phyloP scores from a whole-genome alignment of 2,797 vertebrate species.

The Gymnoscopelus microlampas region DNA sequence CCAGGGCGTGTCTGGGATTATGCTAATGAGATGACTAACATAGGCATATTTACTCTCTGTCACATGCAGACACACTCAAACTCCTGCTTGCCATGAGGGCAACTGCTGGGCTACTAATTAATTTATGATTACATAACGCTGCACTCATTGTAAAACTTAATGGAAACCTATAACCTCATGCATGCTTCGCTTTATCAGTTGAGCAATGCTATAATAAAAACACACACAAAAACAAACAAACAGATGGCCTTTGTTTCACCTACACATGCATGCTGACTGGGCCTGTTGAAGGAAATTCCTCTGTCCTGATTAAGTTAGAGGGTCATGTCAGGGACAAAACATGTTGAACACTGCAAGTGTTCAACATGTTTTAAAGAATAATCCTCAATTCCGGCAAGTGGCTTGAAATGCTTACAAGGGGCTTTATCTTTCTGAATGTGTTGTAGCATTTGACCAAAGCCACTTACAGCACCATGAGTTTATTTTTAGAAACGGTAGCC shows the following conservation, averaged over 20 bases:
- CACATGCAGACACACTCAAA: conserved; percentile 12
- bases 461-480: neutral
- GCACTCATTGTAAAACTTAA: neutral
- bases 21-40: conserved; percentile 65
- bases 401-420: neutral
- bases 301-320: no score
- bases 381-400: neutral
- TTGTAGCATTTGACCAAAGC: conserved; percentile 22
- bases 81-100: neutral
- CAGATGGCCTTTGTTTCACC: neutral
- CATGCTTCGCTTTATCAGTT: neutral
- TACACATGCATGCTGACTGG: neutral
- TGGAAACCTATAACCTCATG: conserved; percentile 22
- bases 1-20: conserved; percentile 58
- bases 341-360: no score
- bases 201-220: neutral
- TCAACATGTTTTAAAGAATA: no score
- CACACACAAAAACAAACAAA: neutral
- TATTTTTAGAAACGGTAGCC: conserved; percentile 39
- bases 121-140: conserved; percentile 53
- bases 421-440: neutral
- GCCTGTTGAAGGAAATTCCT: neutral
- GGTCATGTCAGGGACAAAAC: no score
- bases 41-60: conserved; percentile 23
- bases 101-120: conserved; percentile 38